Base-by-base conservation (phyloP, 2,797 vertebrate genomes). In the Hippoglossus hippoglossus region DNA sequence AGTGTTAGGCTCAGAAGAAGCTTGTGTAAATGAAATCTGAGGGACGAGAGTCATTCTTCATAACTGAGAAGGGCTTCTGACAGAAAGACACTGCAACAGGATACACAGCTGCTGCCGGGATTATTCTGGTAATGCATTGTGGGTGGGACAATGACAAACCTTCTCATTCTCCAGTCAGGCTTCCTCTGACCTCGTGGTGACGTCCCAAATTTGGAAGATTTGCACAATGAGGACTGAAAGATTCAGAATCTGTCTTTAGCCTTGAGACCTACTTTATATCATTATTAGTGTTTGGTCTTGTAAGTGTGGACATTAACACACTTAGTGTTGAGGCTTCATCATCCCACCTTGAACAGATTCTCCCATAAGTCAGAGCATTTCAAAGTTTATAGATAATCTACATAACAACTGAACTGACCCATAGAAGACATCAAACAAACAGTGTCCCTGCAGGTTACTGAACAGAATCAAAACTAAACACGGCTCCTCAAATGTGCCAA, bases 11-110 rank as follows among this genome's bases (percentile, higher is more conserved):
- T 39, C 36, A 80, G 54, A 59, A 39, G 58, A 58, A 77, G 66
- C 36, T 18, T 9, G 75, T 66, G 51, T 18, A 55, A 75, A 84
- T 80, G 59, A 76, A 75, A 80, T 60, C 73, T 75, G 62, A 34
- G 71, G 55, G 69, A 70, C 62, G 64, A 28, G 5, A 28, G 26
- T 28, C 6, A 28, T 28, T 28, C 26, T 31, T 31, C 7, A 31
- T 31, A 31, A 31, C 8, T 1, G 25, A 74, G 65, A 84, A 73
- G 79, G 28, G 7, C 28, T 31, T 2, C 28, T 31, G 28, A 31
- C 28, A 31, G 28, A 31, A 8, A 8, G 72, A 77, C 73, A 44
- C 44, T 69, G 67, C 47, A 79, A 71, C 49, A 59, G 74, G 71
- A 80, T 44, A 46, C 67, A 16, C 56, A 67, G 64, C 76, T 71